Evolutionary conservation across 1,140 invertebrate species (phyloP), one percentile per base, ranked within the genome.

Genomic region (Latrodectus geometricus): DNA sequence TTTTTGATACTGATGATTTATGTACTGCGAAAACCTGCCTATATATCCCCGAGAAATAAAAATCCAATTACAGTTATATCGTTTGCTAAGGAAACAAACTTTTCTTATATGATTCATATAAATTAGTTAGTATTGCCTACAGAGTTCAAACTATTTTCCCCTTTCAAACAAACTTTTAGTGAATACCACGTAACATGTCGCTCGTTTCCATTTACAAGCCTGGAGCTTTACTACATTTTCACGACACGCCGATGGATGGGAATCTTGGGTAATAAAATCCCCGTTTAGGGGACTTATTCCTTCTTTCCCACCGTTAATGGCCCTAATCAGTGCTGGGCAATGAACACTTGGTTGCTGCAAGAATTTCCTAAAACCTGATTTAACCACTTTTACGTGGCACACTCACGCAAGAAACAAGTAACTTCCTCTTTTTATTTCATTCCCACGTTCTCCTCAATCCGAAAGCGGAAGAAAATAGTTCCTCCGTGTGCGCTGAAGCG

Each of bases 351-450:
- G 20, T n/a, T 68, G 23, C 35, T 78, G 76, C 70, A 83, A 52
- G 80, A 83, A 83, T 83, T 83, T 74, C 70, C 69, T 74, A 83
- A 69, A 70, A 83, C 80, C 80, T 54, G 69, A 83, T 74, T 83
- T 83, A 74, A 83, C 70, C 80, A 74, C 80, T 52, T 74, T 83
- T 83, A 83, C 80, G 80, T 83, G 80, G 80, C 12, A 73, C 66
- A 80, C 66, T 69, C 52, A 70, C 66, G 9, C 78, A 70, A 70
- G 66, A 54, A 78, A 78, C n/a, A 61, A 61, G 69, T 69, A 20
- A 14, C 54, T 35, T 11, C 54, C 54, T 61, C 11, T 61, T 61
- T 75, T 23, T 20, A 23, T 23, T 15, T 21, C 52, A 23, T 76
- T 76, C n/a, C 21, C 54, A 54, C 52, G 20, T 61, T 23, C 76